Evolutionary conservation across 2,797 vertebrate species (phyloP), one percentile per base, ranked within the genome.

Genomic region (Pantherophis alleghaniensis): DNA sequence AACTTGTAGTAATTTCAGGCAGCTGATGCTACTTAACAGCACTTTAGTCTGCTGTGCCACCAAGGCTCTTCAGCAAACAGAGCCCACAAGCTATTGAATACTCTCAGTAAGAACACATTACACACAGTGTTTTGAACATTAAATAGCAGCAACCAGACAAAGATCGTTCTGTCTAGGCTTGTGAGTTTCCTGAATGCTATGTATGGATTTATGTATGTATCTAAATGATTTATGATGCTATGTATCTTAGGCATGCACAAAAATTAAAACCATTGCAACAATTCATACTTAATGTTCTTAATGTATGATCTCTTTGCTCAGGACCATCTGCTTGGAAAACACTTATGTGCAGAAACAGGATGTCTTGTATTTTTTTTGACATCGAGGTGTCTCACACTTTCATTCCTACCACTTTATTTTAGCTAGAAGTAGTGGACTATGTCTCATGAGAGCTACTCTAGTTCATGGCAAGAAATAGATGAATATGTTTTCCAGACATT

Each of bases 401-500:
- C 53, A 63, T 26, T 28, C 11, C 59, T 90, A n/a, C 51, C 79
- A 5, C 51, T 92, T 51, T 56, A 79, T 79, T 90, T 60, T 63
- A 42, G 32, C 74, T 86, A 66, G 92, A 90, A 42, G 47, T 55
- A 37, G 51, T 79, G 90, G 74, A 86, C 22, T 55, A 87, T 37
- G 83, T 93, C 12, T 60, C 92, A 88, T 89, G 56, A 60, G 4
- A 12, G 87, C 26, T 95, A 90, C 88, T 66, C 28, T 32, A 24
- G 60, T 56, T 79, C 92, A 93, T 86, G 55, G 22, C 91, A 59
- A 87, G 91, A 69, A 94, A 90, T 88, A 79, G 59, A 79, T 93
- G 47, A 88, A 37, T 47, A 91, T 88, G 28, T n/a, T 83, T 92
- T 96, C 95, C 93, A 61, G 92, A 86, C 87, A 86, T 66, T 47